phyloP scores from a whole-genome alignment of 2,797 vertebrate species.

The Pteropus rufus region DNA sequence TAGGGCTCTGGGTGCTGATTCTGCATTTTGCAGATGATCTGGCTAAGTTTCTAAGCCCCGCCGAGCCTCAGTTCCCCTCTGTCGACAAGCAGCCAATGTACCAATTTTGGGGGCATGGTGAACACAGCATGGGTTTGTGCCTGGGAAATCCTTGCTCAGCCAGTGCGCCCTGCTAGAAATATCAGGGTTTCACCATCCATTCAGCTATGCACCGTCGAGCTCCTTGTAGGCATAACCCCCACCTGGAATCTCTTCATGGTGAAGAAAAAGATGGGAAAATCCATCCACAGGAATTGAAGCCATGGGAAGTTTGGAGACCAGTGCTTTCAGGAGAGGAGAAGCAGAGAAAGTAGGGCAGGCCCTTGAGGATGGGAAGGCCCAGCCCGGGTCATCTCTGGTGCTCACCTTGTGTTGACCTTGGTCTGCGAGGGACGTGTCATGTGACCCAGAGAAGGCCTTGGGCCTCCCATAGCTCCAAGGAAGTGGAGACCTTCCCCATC shows the following conservation, averaged over 20 bases:
- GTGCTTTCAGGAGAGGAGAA: neutral
- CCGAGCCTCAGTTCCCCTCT: neutral
- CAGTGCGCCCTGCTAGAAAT: neutral
- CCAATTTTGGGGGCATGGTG: rapidly evolving
- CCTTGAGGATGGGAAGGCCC: neutral
- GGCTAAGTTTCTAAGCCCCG: neutral
- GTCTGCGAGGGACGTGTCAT: neutral
- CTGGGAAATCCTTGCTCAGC: neutral
- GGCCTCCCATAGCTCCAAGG: neutral
- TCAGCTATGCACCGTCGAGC: neutral
- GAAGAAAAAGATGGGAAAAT: neutral
- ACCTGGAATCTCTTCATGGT: neutral
- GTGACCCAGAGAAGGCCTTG: neutral
- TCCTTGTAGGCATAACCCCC: neutral
- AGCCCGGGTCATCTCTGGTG: neutral
- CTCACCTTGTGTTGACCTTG: neutral
- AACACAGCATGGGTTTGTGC: neutral
- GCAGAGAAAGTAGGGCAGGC: neutral
- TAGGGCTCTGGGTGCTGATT: neutral
- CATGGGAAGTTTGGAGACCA: neutral
- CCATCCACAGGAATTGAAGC: neutral
- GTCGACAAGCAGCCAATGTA: rapidly evolving
- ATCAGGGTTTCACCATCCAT: neutral
- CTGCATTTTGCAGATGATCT: neutral
- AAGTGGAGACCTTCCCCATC: neutral